Evolutionary conservation across 1,140 invertebrate species (phyloP).

Genomic region (Cydia amplana): DNA sequence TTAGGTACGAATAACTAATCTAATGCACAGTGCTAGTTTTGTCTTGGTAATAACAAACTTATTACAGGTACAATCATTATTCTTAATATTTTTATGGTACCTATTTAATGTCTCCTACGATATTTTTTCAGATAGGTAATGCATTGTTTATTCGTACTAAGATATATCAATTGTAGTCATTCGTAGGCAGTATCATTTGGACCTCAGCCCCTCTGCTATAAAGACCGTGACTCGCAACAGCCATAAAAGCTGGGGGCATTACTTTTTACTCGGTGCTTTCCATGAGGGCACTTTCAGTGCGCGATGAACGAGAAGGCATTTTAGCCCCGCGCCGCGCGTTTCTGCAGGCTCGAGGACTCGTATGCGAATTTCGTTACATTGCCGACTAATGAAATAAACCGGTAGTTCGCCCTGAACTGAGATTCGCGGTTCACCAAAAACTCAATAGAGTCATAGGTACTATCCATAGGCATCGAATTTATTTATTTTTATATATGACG

Average conservation of each 20-base stretch:
- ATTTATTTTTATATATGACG: too few relatives aligned
- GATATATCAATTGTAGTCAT: slow-evolving; percentile 6
- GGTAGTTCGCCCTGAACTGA: too few relatives aligned
- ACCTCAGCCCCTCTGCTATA: slow-evolving; percentile 64
- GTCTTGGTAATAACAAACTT: too few relatives aligned
- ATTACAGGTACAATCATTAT: too few relatives aligned
- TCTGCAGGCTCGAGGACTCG: not conserved
- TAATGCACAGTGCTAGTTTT: too few relatives aligned
- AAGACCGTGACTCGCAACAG: slow-evolving; percentile 76
- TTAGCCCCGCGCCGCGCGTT: not conserved
- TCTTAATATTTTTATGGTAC: too few relatives aligned
- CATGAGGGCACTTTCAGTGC: slow-evolving; percentile 66
- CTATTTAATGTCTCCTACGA: too few relatives aligned
- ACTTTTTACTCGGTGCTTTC: slow-evolving; percentile 70
- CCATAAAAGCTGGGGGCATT: slow-evolving; percentile 76
- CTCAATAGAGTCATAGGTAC: too few relatives aligned
- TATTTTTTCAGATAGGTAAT: not conserved
- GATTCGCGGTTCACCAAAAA: too few relatives aligned
- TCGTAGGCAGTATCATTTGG: not conserved
- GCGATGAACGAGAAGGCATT: slow-evolving; percentile 14
- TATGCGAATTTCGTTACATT: too few relatives aligned
- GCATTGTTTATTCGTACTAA: not conserved
- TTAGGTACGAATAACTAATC: not conserved
- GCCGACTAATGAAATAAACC: too few relatives aligned
- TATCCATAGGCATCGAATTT: too few relatives aligned